Percentiles rank a stretch among this genome's conserved stretches.
Evolutionary conservation across 2,113 vertebrate genomes (phyloP).

Genomic region (Oplegnathus fasciatus): DNA sequence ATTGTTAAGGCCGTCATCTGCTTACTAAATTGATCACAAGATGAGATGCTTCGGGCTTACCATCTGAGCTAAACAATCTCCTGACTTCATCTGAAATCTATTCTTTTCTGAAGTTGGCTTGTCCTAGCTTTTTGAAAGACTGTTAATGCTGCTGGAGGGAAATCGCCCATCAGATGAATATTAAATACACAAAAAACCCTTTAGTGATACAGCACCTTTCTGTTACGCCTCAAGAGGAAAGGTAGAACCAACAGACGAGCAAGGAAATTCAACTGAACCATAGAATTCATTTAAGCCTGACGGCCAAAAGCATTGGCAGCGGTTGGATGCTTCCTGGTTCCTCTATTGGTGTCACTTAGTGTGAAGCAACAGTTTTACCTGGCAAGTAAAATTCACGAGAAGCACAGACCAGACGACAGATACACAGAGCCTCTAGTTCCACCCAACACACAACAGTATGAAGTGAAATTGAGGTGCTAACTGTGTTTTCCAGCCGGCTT

Average conservation of each 20-base stretch:
- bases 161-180: neutral
- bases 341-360: too few relatives aligned
- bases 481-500: constrained; percentile 34
- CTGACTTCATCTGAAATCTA: neutral
- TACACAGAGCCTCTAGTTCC: neutral
- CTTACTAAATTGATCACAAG: neutral
- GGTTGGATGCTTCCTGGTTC: neutral
- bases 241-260: neutral
- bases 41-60: neutral
- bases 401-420: neutral
- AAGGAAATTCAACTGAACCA: neutral
- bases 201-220: neutral
- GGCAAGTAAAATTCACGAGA: neutral
- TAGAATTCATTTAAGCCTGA: neutral
- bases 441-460: neutral
- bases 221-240: neutral
- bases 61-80: neutral
- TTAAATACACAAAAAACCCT: neutral
- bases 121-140: neutral
- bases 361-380: constrained; percentile 4
- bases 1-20: neutral
- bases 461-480: neutral
- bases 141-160: neutral
- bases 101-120: neutral
- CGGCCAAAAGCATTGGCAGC: neutral